These are phyloP conservation scores for Clunio marinus DNA, from an alignment of 2,888 invertebrate species.

Conservation along the genomic window DNA sequence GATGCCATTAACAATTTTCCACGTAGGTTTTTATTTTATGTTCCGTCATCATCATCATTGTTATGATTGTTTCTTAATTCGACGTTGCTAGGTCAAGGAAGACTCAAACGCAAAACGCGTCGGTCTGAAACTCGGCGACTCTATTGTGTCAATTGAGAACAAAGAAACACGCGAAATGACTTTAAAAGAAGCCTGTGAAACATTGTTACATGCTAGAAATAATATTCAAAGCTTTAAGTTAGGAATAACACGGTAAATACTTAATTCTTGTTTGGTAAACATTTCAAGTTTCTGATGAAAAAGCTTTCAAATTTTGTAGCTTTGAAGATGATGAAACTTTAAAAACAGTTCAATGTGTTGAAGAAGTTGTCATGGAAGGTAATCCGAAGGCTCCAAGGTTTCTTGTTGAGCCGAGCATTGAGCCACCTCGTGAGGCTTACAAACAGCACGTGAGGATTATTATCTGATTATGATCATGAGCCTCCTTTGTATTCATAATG, in stretches of 20 bases:
- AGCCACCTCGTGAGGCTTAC: slow-evolving; percentile 23
- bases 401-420: background rate
- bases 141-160: slow-evolving; percentile 26
- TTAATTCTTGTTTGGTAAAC: background rate
- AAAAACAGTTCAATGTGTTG: background rate
- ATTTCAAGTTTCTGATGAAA: background rate
- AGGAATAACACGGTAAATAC: slow-evolving; percentile 5
- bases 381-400: slow-evolving; percentile 29
- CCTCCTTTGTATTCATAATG: background rate
- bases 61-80: no score
- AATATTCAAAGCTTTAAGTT: slow-evolving; percentile 24
- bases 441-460: background rate
- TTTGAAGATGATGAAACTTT: slow-evolving; percentile 10
- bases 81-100: slow-evolving; percentile 13
- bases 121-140: slow-evolving; percentile 28
- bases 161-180: slow-evolving; percentile 17
- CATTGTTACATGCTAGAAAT: slow-evolving; percentile 23
- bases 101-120: slow-evolving; percentile 26
- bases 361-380: slow-evolving; percentile 25
- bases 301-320: background rate
- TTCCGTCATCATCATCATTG: no score
- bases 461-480: background rate
- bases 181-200: slow-evolving; percentile 20
- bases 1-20: slow-evolving; percentile 32
- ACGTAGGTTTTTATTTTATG: background rate